Base-by-base conservation (phyloP, 1,140 invertebrate species). In the Phymorhynchus buccinoides region DNA sequence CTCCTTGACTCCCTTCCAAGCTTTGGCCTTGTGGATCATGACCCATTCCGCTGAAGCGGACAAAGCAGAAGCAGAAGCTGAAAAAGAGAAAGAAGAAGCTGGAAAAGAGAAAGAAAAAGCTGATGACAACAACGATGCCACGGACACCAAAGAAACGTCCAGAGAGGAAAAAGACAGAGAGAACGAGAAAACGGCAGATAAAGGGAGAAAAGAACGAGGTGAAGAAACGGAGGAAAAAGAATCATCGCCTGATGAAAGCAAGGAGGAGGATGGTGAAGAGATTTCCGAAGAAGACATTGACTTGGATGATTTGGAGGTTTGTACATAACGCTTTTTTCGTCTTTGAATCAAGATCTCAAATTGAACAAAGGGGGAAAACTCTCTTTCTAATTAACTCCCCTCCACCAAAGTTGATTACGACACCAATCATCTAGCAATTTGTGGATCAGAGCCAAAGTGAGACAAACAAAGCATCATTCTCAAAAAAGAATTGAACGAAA, bases 1-100 rank as follows among this genome's bases (percentile, higher is more conserved):
- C 35, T 42, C 37, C 39, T 83, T 83, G 16, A 83, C 62, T 12
- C 2, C 16, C n/a, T n/a, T 18, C 9, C 41, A 83, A 42, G 81
- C 81, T 42, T 41, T 86, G 6, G 68, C 85, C 16, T 37, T 86
- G 82, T 86, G 85, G 85, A 66, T 84, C 37, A 42, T 42, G 35
- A 77, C 66, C 52, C 62, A 75, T 37, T 75, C 80, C 7, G 22
- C 30, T n/a, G 35, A 39, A 9, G 81, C 41, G 42, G 48, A 75
- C 22, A 75, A 39, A 4, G 35, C 37, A n/a, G 56, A 62, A 32
- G 48, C 48, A 22, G 66, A 78, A 41, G 39, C 79, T 41, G 42
- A 85, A 18, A 77, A 87, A 16, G 80, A 41, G 52, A 37, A 80
- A 80, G 37, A 80, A 14, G 68, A 85, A 18, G 16, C 27, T 79